These are phyloP conservation scores for Crossaster papposus DNA, from an alignment of 53 echinoderm and acorn worm species.

Conservation along the genomic window DNA sequence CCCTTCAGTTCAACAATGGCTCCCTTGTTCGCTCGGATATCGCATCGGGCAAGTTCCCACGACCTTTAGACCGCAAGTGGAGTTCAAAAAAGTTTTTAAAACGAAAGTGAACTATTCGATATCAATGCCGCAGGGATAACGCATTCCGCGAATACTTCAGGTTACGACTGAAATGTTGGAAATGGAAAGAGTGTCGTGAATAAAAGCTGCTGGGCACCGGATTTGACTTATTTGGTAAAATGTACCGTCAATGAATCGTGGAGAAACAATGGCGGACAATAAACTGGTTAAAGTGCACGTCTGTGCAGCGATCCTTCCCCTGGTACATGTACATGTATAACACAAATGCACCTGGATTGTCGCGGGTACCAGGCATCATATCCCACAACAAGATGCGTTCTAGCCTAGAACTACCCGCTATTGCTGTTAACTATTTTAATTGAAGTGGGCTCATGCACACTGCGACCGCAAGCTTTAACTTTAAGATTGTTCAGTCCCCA, in stretches of 20 bases:
- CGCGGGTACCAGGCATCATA: too few relatives aligned
- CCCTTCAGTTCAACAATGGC: constrained; percentile 39
- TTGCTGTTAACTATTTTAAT: too few relatives aligned
- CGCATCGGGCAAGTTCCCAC: constrained; percentile 42
- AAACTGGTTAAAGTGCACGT: neutral
- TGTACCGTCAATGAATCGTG: neutral
- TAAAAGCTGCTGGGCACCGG: neutral
- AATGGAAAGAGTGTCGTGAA: neutral
- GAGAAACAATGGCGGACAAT: neutral
- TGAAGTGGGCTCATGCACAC: too few relatives aligned
- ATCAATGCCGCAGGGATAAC: constrained; percentile 30
- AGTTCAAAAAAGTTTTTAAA: constrained; percentile 31
- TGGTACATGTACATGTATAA: too few relatives aligned
- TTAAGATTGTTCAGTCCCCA: neutral
- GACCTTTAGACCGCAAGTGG: constrained; percentile 3
- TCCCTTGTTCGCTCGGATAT: neutral
- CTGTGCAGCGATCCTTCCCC: neutral
- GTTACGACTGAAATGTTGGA: neutral
- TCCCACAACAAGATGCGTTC: too few relatives aligned
- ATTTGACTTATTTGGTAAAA: neutral
- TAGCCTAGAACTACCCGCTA: too few relatives aligned
- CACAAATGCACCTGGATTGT: too few relatives aligned
- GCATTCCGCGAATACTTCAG: constrained; percentile 16
- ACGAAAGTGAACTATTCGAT: constrained; percentile 38
- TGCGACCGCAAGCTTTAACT: neutral